Base-by-base conservation (phyloP, 2,113 vertebrate genomes). In the Girardinichthys multiradiatus region DNA sequence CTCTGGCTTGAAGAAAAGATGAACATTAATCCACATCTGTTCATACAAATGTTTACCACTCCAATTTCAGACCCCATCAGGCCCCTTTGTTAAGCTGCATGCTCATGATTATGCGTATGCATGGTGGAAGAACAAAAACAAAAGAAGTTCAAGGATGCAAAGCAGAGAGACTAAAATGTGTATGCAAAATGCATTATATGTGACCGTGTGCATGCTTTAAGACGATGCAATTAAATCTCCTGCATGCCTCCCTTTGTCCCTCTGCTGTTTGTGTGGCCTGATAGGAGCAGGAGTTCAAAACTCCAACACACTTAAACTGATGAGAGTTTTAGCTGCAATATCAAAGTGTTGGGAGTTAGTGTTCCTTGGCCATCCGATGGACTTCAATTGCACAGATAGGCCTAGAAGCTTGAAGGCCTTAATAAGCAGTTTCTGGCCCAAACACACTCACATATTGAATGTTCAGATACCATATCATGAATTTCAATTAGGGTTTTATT, bases 21-120 rank as follows among this genome's bases (percentile, higher is more conserved):
- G 90, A 94, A 92, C 88, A 94, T 91, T 94, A 94, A 94, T 95
- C 92, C 93, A 93, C 93, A 93, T 94, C 92, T 95, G 92, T 93
- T 88, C 92, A 89, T 90, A 91, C 92, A 93, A 94, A 94, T 93
- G 92, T 93, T 93, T 93, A 86, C 84, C 70, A 66, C 84, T 91
- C 88, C 87, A 89, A 92, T 92, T 93, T 93, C 87, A 88, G 89
- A 86, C 78, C 68, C 89, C 71, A 83, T 86, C 87, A 85, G 71
- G 67, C 67, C 79, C 63, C 29, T 60, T 69, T 83, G 86, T 68
- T 90, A 86, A 90, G 79, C 82, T 78, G 77, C 75, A 51, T 64
- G 76, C 66, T 63, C 65, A 76, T 72, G 54, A 72, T 77, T 74
- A 51, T 74, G 54, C 62, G 37, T 65, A 64, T 74, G 64, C 59